Evolutionary conservation across 2,797 vertebrate genomes (phyloP).

Genomic region (Salmo trutta): DNA sequence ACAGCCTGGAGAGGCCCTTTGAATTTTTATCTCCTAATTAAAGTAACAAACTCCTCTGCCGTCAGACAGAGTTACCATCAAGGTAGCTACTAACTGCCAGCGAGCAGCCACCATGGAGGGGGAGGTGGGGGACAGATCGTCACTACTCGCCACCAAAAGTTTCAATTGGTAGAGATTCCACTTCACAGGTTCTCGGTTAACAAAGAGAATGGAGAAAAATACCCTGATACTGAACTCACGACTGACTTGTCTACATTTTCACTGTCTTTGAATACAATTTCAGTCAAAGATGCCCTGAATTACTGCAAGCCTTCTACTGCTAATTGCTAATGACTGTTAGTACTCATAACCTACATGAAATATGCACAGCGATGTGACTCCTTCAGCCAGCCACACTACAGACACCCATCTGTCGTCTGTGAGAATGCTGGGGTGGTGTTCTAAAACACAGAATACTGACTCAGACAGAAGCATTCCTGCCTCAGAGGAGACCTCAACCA

Average conservation of each 20-base stretch:
- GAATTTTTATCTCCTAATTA: slow-evolving; percentile 85
- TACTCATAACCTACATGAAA: slow-evolving; percentile 24
- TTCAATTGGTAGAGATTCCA: slow-evolving; percentile 56
- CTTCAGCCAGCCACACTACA: slow-evolving; percentile 63
- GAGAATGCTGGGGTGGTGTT: slow-evolving; percentile 55
- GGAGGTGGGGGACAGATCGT: slow-evolving; percentile 51
- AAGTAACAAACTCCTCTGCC: slow-evolving; percentile 82
- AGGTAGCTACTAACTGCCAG: slow-evolving; percentile 78
- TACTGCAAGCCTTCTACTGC: not conserved
- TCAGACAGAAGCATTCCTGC: not conserved
- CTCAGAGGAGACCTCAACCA: not conserved
- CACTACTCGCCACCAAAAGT: slow-evolving; percentile 61
- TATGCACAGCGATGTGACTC: slow-evolving; percentile 46
- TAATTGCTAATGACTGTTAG: slow-evolving; percentile 16
- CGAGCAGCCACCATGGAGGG: slow-evolving; percentile 52
- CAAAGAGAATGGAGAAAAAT: slow-evolving; percentile 64
- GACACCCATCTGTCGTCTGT: slow-evolving; percentile 65
- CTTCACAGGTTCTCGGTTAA: slow-evolving; percentile 55
- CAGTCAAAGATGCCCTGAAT: slow-evolving; percentile 48
- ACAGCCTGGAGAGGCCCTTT: slow-evolving; percentile 80
- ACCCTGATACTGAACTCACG: slow-evolving; percentile 25
- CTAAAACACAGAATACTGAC: slow-evolving; percentile 6
- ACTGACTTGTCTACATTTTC: slow-evolving; percentile 36
- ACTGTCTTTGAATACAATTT: slow-evolving; percentile 55
- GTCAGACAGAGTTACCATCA: slow-evolving; percentile 76